Conservation (phyloP, 1,140 invertebrate species). For the Battus philenor region DNA sequence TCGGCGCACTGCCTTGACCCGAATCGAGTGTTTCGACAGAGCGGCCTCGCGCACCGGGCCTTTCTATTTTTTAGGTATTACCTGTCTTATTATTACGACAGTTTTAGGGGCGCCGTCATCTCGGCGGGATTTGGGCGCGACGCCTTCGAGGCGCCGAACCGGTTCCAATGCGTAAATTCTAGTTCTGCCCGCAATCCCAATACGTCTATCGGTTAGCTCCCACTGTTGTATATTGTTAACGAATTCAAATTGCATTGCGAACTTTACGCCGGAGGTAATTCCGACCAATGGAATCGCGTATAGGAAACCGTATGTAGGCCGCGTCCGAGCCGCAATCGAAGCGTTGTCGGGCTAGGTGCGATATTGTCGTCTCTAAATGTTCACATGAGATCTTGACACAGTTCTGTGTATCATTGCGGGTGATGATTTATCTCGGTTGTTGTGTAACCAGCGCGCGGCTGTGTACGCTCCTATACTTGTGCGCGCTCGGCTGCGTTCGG, state of each 20-base stretch:
- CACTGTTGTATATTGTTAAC: background rate
- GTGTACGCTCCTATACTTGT: constrained; percentile 53
- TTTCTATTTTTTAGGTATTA: constrained; percentile 76
- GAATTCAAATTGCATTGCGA: background rate
- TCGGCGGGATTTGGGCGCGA: constrained; percentile 53
- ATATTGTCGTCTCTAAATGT: constrained; percentile 23
- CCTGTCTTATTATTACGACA: constrained; percentile 73
- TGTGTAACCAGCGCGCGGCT: constrained; percentile 57
- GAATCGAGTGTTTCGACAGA: constrained; percentile 72
- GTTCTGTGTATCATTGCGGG: constrained; percentile 55
- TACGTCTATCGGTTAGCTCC: background rate
- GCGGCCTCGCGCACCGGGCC: constrained; percentile 72
- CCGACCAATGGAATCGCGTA: background rate
- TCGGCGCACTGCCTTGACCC: constrained; percentile 73
- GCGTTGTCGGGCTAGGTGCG: constrained; percentile 22
- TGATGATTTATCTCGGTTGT: constrained; percentile 62
- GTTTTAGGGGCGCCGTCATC: constrained; percentile 57
- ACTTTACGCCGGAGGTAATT: constrained; percentile 10
- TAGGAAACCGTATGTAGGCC: constrained; percentile 17
- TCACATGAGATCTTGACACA: constrained; percentile 66
- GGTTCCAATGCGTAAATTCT: constrained; percentile 37
- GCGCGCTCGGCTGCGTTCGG: constrained; percentile 56
- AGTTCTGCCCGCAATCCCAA: constrained; percentile 3
- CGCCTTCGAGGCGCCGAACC: constrained; percentile 30
- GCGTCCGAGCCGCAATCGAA: constrained; percentile 28